Evolutionary conservation across 2,113 vertebrate species (phyloP).

Genomic region (Macrotus californicus): DNA sequence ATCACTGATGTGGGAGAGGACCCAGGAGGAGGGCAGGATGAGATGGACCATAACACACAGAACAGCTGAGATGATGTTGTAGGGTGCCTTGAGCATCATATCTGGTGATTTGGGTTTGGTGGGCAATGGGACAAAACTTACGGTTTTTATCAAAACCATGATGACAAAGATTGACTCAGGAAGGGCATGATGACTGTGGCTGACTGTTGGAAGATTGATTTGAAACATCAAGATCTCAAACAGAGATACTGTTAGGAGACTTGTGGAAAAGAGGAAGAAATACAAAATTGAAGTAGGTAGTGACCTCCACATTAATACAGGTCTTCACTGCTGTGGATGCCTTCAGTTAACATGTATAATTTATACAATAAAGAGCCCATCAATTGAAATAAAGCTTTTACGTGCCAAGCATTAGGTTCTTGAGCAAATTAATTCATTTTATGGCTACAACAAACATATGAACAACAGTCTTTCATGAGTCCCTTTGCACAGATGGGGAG

Average conservation of each 20-base stretch:
- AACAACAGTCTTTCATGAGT: background rate
- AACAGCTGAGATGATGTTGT: rapidly evolving
- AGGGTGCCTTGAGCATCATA: rapidly evolving
- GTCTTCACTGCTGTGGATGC: rapidly evolving
- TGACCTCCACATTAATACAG: background rate
- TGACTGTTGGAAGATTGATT: background rate
- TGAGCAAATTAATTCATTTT: background rate
- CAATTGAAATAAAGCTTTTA: background rate
- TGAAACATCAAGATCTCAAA: background rate
- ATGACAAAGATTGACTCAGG: background rate
- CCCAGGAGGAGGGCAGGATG: rapidly evolving
- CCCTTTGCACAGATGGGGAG: background rate
- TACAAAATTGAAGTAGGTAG: background rate
- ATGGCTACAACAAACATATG: background rate
- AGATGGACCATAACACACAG: rapidly evolving
- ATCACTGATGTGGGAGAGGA: rapidly evolving
- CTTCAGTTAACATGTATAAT: background rate
- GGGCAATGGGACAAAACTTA: background rate
- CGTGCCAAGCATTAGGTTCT: background rate
- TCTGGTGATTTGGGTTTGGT: background rate
- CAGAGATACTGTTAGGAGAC: background rate
- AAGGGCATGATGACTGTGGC: background rate
- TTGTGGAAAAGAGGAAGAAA: background rate
- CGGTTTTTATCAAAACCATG: background rate
- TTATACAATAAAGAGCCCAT: background rate